Evolutionary conservation across 2,888 invertebrate species (phyloP).

Genomic region (Athalia cordata): DNA sequence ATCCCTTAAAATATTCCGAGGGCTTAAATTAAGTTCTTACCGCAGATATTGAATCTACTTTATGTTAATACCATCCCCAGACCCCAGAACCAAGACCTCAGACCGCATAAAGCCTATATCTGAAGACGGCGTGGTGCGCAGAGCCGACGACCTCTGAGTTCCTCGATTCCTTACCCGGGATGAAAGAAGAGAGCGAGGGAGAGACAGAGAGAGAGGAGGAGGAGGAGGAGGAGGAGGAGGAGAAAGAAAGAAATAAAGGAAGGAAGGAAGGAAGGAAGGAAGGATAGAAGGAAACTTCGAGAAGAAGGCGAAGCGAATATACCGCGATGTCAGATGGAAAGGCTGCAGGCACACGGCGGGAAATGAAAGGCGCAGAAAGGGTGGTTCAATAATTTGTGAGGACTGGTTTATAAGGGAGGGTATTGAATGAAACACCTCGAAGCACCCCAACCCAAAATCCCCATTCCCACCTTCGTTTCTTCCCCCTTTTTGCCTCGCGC

Average conservation of each 20-base stretch:
- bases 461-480: no score
- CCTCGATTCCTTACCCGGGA: conserved; percentile 12
- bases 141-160: conserved; percentile 32
- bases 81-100: conserved; percentile 21
- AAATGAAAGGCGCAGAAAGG: conserved; percentile 41
- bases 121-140: background rate
- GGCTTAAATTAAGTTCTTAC: conserved; percentile 67
- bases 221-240: conserved; percentile 29
- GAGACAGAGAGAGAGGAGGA: conserved; percentile 29
- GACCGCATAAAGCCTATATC: conserved; percentile 13
- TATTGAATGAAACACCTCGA: conserved; percentile 36
- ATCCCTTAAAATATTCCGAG: conserved; percentile 64
- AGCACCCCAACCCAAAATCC: no score
- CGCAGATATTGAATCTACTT: conserved; percentile 66
- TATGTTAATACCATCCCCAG: conserved; percentile 63
- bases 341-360: conserved; percentile 4
- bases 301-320: conserved; percentile 24
- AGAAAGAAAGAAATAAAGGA: conserved; percentile 24
- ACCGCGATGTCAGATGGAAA: conserved; percentile 37
- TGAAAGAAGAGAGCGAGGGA: background rate
- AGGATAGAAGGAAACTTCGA: background rate
- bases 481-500: conserved; percentile 8
- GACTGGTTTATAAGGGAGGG: conserved; percentile 24
- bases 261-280: conserved; percentile 42
- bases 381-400: conserved; percentile 45